These are phyloP conservation scores for Drosophila pandora DNA, from an alignment of 1,140 invertebrate species.

Conservation along the genomic window DNA sequence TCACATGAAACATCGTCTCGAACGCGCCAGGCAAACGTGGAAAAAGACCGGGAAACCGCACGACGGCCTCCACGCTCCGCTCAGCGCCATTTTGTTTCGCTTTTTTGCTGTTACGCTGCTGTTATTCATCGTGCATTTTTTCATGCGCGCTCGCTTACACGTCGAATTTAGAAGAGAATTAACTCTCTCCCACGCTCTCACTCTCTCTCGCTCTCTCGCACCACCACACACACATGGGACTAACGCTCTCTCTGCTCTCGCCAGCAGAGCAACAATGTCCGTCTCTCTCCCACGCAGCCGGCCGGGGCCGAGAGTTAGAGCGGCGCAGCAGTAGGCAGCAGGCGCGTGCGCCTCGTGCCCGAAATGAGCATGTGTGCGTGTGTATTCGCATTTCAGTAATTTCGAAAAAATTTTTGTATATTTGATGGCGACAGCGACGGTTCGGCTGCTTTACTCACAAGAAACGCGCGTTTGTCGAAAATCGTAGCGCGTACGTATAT, in stretches of 20 bases:
- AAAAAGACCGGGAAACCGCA: constrained; percentile 16
- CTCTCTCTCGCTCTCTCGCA: constrained; percentile 17
- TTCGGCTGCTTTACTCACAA: constrained; percentile 68
- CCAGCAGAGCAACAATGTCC: background rate
- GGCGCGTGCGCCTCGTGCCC: constrained; percentile 41
- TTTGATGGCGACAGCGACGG: constrained; percentile 79
- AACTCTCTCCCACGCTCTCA: constrained; percentile 6
- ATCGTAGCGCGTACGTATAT: constrained; percentile 80
- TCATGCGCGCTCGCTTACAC: constrained; percentile 16
- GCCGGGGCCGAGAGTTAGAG: constrained; percentile 9
- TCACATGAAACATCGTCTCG: background rate
- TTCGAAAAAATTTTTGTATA: constrained; percentile 82
- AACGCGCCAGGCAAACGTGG: background rate
- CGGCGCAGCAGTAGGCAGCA: constrained; percentile 1
- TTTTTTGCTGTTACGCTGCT: constrained; percentile 21
- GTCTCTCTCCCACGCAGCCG: constrained; percentile 6
- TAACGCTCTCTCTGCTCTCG: background rate
- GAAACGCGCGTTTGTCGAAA: constrained; percentile 82
- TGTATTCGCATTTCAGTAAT: constrained; percentile 81
- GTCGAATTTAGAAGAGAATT: background rate
- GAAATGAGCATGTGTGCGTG: constrained; percentile 48
- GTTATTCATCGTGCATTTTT: constrained; percentile 18
- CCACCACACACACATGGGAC: constrained; percentile 12
- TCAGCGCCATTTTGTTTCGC: constrained; percentile 37
- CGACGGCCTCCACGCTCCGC: constrained; percentile 25